Base-by-base conservation (phyloP, 2,113 vertebrate species). In the Embiotoca jacksoni region DNA sequence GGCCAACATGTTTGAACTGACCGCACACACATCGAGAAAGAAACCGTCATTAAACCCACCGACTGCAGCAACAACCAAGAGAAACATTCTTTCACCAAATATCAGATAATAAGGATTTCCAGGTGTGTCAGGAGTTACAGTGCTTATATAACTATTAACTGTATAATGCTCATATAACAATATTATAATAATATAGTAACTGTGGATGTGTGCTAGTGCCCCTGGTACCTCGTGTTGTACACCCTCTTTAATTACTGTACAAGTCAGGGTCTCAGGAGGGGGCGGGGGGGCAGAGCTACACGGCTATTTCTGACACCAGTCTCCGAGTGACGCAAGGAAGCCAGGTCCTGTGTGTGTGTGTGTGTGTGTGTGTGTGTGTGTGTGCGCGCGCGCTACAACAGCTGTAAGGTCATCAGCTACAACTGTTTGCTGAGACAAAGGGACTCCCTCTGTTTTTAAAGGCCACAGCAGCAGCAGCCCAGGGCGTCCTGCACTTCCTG, bases 401-500 rank as follows among this genome's bases (percentile, higher is more conserved):
- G 81, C 84, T 89, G 80, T 80, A 87, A 74, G 74, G 69, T 69
- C 84, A 71, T 59, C 75, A 72, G 67, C 69, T 56, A 54, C 41
- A 54, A 49, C 75, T 57, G 61, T 69, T 23, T 75, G 56, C 65
- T 39, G 77, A 72, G 53, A 86, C 85, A 87, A 91, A 86, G 79
- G 72, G 70, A 65, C 57, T 72, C 70, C 46, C 46, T 63, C 68
- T 65, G 58, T 53, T 53, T 61, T 76, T 50, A 78, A 58, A 78
- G 72, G 69, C 52, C 82, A 81, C 65, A 36, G 30, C 70, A 83
- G 30, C 70, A 83, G 74, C 73, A 70, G 75, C 65, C 62, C 72
- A 50, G 73, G 56, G 72, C 47, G 55, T 72, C 61, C 78, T 75
- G 67, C 55, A 49, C 71, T 89, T 93, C 89, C 91, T 82, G 81